These are phyloP conservation scores for Pyrrhia umbra DNA, from an alignment of 2,888 invertebrate species.

Conservation along the genomic window DNA sequence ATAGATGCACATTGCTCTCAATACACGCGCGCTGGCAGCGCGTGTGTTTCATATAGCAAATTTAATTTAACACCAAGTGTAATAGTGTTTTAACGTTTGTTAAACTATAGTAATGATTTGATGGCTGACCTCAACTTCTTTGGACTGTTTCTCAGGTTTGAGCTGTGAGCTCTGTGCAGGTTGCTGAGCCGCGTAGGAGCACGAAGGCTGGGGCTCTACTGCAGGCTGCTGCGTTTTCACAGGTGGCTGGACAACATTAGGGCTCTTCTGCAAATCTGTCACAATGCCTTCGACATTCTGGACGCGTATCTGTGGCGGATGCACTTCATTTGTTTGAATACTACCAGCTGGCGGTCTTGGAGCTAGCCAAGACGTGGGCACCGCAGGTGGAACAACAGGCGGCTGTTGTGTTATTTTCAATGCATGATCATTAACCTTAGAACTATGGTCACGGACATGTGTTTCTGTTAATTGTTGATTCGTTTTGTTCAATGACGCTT, in stretches of 20 bases:
- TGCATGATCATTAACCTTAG: slow-evolving; percentile 60
- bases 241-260: slow-evolving; percentile 68
- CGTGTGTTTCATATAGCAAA: slow-evolving; percentile 72
- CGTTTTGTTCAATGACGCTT: slow-evolving; percentile 54
- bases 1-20: slow-evolving; percentile 86
- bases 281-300: slow-evolving; percentile 75
- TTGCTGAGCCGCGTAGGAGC: slow-evolving; percentile 78
- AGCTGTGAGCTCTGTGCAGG: slow-evolving; percentile 74
- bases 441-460: slow-evolving; percentile 58
- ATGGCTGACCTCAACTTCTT: slow-evolving; percentile 89
- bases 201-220: slow-evolving; percentile 82
- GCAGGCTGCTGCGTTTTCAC: slow-evolving; percentile 63
- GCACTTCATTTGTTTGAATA: slow-evolving; percentile 67
- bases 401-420: slow-evolving; percentile 68
- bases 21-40: slow-evolving; percentile 79
- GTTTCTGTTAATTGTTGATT: slow-evolving; percentile 56
- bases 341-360: slow-evolving; percentile 64
- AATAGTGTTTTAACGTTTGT: slow-evolving; percentile 57
- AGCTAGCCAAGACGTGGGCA: slow-evolving; percentile 84
- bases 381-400: slow-evolving; percentile 81
- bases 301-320: slow-evolving; percentile 79
- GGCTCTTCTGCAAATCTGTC: slow-evolving; percentile 69
- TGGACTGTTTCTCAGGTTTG: slow-evolving; percentile 80
- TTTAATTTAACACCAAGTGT: slow-evolving; percentile 56
- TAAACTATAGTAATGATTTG: slow-evolving; percentile 60